Conservation (phyloP, 2,113 vertebrate genomes). For the Crotalus viridis region DNA sequence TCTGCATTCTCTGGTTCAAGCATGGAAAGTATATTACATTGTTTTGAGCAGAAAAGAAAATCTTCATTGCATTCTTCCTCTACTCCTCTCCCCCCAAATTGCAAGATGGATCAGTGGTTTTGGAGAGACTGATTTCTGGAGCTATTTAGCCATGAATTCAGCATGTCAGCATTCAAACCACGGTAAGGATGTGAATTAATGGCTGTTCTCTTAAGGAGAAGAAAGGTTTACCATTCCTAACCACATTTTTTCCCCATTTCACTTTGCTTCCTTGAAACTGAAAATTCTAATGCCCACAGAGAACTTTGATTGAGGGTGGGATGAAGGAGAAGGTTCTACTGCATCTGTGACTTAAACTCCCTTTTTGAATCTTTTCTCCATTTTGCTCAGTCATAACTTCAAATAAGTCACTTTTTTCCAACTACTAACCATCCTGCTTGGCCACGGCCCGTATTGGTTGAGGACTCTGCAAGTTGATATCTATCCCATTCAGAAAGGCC, state of each 20-base stretch:
- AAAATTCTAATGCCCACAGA: slow-evolving; percentile 27
- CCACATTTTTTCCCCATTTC: slow-evolving; percentile 31
- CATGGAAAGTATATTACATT: not conserved
- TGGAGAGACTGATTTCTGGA: slow-evolving; percentile 26
- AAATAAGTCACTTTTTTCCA: not conserved
- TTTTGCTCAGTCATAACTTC: not conserved
- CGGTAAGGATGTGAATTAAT: slow-evolving; percentile 28
- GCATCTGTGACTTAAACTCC: slow-evolving; percentile 23
- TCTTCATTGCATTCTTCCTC: not conserved
- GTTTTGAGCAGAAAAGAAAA: not conserved
- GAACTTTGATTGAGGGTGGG: slow-evolving; percentile 13
- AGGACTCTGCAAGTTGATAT: not conserved
- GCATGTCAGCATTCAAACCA: slow-evolving; percentile 31
- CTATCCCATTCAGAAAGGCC: not conserved
- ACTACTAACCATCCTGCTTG: not conserved
- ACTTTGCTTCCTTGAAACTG: not conserved
- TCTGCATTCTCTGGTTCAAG: not conserved
- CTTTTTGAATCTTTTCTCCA: not conserved
- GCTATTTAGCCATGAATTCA: slow-evolving; percentile 35
- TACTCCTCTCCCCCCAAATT: not conserved
- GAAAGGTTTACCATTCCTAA: slow-evolving; percentile 29
- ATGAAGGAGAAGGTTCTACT: not conserved
- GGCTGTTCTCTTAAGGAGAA: slow-evolving; percentile 8
- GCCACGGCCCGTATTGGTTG: not conserved
- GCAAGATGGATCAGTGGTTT: not conserved